Conservation (phyloP, 2,888 invertebrate genomes). For the Lobophora halterata region DNA sequence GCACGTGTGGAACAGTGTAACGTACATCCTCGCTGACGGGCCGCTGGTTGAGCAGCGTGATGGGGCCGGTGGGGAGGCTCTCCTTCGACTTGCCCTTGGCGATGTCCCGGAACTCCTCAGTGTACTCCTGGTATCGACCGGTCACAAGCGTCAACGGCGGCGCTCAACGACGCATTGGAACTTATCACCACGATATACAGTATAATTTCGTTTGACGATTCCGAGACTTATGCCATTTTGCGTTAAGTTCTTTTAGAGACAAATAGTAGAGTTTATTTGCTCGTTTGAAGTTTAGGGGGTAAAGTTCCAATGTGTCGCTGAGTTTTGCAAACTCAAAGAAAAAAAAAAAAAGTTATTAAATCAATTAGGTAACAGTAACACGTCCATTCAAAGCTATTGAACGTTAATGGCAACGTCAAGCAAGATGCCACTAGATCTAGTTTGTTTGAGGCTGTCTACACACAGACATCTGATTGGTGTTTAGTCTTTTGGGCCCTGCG, state of each 20-base stretch:
- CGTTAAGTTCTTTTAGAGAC: neutral
- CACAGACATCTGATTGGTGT: too few species aligned
- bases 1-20: slow-evolving; percentile 27
- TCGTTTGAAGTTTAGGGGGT: slow-evolving; percentile 2
- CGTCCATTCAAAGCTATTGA: slow-evolving; percentile 70
- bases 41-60: slow-evolving; percentile 96
- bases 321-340: slow-evolving; percentile 65
- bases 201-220: neutral
- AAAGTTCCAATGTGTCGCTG: slow-evolving; percentile 67
- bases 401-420: slow-evolving; percentile 45
- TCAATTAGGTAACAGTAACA: slow-evolving; percentile 51
- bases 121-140: slow-evolving; percentile 89
- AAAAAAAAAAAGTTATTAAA: slow-evolving; percentile 49
- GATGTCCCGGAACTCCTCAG: slow-evolving; percentile 98
- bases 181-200: slow-evolving; percentile 7
- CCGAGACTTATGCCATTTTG: neutral
- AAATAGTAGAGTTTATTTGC: neutral
- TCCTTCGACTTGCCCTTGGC: slow-evolving; percentile 97
- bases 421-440: slow-evolving; percentile 30
- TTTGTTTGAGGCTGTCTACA: too few species aligned
- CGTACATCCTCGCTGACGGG: slow-evolving; percentile 97
- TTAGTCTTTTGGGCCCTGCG: too few species aligned
- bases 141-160: slow-evolving; percentile 70
- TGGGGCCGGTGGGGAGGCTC: slow-evolving; percentile 93
- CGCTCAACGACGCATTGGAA: slow-evolving; percentile 50